Evolutionary conservation across 2,797 vertebrate genomes (phyloP).

Genomic region (Phaenicophaeus curvirostris): DNA sequence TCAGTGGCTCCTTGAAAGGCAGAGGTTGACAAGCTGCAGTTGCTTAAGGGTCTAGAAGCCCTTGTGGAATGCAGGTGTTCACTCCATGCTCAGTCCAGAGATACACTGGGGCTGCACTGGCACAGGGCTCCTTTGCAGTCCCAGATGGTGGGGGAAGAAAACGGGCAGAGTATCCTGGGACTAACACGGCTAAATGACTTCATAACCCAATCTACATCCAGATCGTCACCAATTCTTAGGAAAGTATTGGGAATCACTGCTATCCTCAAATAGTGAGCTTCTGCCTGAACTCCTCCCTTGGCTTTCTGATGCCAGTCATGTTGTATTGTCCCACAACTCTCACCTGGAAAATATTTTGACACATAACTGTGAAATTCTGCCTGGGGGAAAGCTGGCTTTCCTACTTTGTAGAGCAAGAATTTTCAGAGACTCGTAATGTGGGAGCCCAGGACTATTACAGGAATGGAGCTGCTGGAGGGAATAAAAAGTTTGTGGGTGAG

Average conservation of each 20-base stretch:
- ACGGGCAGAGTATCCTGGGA: background rate
- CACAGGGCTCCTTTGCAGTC: background rate
- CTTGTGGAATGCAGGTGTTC: background rate
- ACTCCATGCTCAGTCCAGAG: background rate
- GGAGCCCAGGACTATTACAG: background rate
- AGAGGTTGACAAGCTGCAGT: background rate
- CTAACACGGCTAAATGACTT: background rate
- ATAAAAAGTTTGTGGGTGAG: background rate
- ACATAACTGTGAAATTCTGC: background rate
- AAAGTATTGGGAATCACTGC: background rate
- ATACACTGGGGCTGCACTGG: fast-evolving
- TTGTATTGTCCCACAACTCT: background rate
- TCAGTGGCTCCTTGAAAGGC: background rate
- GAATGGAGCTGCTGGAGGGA: background rate
- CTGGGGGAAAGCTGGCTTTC: background rate
- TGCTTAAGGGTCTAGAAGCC: background rate
- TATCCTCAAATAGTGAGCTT: background rate
- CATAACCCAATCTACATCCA: background rate
- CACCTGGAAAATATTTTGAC: background rate
- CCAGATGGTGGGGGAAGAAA: background rate
- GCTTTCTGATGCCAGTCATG: fast-evolving
- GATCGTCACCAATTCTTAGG: background rate
- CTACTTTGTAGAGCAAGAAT: background rate
- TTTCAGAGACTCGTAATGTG: background rate
- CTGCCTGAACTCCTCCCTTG: background rate